phyloP scores from a whole-genome alignment of 2,797 vertebrate genomes.

The Valencia hispanica region DNA sequence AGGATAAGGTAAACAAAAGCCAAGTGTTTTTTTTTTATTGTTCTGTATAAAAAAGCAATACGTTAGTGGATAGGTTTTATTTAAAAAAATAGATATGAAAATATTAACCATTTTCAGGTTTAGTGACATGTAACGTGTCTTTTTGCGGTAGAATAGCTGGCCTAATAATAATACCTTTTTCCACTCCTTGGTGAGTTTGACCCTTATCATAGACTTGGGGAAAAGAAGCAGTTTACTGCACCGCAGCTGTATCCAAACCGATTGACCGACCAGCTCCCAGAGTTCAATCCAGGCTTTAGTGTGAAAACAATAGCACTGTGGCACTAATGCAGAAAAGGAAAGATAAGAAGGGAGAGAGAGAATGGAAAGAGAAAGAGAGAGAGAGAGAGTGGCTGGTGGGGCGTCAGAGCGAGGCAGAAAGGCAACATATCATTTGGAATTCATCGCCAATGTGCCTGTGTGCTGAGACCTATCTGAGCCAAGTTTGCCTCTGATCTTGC shows the following conservation, averaged over 20 bases:
- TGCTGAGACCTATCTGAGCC: conserved; percentile 66
- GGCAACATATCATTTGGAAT: conserved; percentile 66
- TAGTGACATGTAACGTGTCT: not conserved
- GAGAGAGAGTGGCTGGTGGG: conserved; percentile 10
- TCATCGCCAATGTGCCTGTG: conserved; percentile 62
- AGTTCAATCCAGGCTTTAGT: conserved; percentile 38
- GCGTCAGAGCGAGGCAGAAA: conserved; percentile 49
- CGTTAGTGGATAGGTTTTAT: not conserved
- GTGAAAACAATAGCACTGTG: conserved; percentile 54
- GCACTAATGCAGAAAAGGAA: conserved; percentile 37
- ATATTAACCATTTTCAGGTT: not conserved
- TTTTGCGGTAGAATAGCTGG: conserved; percentile 4
- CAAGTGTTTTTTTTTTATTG: not conserved
- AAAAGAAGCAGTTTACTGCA: not conserved
- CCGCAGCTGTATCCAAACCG: conserved; percentile 38
- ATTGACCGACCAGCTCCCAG: conserved; percentile 35
- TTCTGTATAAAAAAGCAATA: not conserved
- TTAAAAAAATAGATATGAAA: not conserved
- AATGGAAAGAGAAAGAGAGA: conserved; percentile 10
- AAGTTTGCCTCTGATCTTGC: conserved; percentile 69
- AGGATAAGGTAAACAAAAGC: not conserved
- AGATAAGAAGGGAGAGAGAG: conserved; percentile 24
- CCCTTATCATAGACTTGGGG: conserved; percentile 7
- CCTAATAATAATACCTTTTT: not conserved
- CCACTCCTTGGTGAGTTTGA: conserved; percentile 5